These are phyloP conservation scores for Ophiothrix spiculata DNA, from an alignment of 35 echinoderm and acorn worm species.

Conservation along the genomic window DNA sequence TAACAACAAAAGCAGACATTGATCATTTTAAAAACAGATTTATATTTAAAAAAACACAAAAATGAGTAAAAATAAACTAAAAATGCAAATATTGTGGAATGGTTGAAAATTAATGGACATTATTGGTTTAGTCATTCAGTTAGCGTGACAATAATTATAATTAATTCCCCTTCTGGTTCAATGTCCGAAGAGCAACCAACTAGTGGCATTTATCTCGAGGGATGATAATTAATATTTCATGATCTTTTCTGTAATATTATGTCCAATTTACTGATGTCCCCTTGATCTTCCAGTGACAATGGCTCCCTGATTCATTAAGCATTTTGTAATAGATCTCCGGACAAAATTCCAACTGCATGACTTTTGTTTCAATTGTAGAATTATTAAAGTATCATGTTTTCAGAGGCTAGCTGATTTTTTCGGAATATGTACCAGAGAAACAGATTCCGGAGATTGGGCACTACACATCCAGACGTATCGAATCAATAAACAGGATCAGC, in stretches of 20 bases:
- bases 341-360: not conserved
- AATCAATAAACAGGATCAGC: too few species aligned
- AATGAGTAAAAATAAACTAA: too few species aligned
- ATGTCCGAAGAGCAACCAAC: not conserved
- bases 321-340: not conserved
- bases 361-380: not conserved
- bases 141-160: slow-evolving; percentile 6
- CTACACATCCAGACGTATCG: too few species aligned
- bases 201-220: not conserved
- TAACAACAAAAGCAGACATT: too few species aligned
- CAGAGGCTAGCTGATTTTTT: too few species aligned
- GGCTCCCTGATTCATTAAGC: slow-evolving; percentile 7
- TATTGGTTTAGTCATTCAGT: too few species aligned
- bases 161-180: not conserved
- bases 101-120: too few species aligned
- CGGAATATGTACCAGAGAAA: too few species aligned
- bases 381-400: not conserved
- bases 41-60: too few species aligned
- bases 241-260: not conserved
- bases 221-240: not conserved
- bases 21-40: too few species aligned
- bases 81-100: too few species aligned
- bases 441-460: too few species aligned
- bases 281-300: not conserved
- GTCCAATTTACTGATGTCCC: slow-evolving; percentile 9